phyloP scores from a whole-genome alignment of 2,113 vertebrate genomes.

The Osmerus eperlanus region DNA sequence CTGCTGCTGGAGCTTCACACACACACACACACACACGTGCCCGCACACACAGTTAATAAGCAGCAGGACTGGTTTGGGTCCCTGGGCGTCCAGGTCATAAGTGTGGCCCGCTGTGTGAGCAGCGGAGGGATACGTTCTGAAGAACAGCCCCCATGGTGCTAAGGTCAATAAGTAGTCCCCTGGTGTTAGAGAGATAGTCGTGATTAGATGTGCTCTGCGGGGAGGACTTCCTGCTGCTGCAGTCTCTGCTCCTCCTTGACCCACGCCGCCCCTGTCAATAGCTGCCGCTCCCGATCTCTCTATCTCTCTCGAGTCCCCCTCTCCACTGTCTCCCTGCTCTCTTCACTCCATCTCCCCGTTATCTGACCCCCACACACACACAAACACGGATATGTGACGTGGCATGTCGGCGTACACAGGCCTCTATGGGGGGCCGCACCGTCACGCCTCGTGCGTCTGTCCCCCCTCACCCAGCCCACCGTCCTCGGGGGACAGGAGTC shows the following conservation, averaged over 20 bases:
- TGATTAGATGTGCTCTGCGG: not conserved
- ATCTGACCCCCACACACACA: too few species aligned
- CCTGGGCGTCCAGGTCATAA: not conserved
- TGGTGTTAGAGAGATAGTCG: not conserved
- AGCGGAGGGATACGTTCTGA: constrained; percentile 3
- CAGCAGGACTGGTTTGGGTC: not conserved
- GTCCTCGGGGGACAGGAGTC: too few species aligned
- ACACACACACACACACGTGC: constrained; percentile 10
- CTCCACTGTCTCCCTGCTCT: too few species aligned
- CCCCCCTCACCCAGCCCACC: too few species aligned
- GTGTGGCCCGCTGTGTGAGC: not conserved
- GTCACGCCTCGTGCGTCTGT: too few species aligned
- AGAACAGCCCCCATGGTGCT: not conserved
- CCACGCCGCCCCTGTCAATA: not conserved
- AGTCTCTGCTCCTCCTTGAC: not conserved
- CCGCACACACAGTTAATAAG: not conserved
- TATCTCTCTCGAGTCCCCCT: too few species aligned
- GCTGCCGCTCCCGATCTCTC: not conserved
- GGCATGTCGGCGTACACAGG: too few species aligned
- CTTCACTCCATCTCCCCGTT: too few species aligned
- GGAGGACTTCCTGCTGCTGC: not conserved
- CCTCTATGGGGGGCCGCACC: too few species aligned
- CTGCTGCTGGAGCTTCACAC: not conserved
- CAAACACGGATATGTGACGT: not conserved
- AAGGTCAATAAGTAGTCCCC: constrained; percentile 15